Conservation (phyloP, 2,113 vertebrate genomes). For the Stegastes partitus region DNA sequence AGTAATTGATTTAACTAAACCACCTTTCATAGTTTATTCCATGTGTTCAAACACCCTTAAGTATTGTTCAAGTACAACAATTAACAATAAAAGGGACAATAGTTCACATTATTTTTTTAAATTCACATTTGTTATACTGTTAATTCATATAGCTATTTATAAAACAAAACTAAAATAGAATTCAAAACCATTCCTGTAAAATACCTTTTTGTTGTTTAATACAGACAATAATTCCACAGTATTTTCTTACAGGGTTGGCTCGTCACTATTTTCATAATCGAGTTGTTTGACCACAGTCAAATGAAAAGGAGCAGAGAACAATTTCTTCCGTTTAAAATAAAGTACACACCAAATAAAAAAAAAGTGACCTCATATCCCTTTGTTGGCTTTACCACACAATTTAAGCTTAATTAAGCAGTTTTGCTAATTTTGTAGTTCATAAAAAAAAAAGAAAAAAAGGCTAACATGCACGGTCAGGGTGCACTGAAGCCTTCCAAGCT, state of each 20-base stretch:
- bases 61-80: constrained; percentile 87
- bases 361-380: constrained; percentile 54
- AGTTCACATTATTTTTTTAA: constrained; percentile 84
- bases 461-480: constrained; percentile 64
- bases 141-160: constrained; percentile 85
- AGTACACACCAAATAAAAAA: constrained; percentile 46
- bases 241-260: constrained; percentile 74
- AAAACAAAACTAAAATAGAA: constrained; percentile 78
- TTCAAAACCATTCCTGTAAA: constrained; percentile 83
- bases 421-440: constrained; percentile 55
- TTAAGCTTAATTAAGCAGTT: constrained; percentile 62
- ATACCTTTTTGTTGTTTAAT: constrained; percentile 80
- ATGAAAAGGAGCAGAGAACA: constrained; percentile 54
- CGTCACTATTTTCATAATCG: constrained; percentile 54
- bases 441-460: too few species aligned
- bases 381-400: constrained; percentile 61
- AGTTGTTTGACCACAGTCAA: constrained; percentile 68
- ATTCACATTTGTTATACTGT: constrained; percentile 87
- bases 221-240: constrained; percentile 80
- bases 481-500: constrained; percentile 55
- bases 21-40: constrained; percentile 82
- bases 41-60: constrained; percentile 84
- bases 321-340: constrained; percentile 45
- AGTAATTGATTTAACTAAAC: constrained; percentile 71
- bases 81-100: constrained; percentile 85